These are phyloP conservation scores for Naso thynnoides DNA, from an alignment of 2,797 vertebrate species.

Conservation along the genomic window DNA sequence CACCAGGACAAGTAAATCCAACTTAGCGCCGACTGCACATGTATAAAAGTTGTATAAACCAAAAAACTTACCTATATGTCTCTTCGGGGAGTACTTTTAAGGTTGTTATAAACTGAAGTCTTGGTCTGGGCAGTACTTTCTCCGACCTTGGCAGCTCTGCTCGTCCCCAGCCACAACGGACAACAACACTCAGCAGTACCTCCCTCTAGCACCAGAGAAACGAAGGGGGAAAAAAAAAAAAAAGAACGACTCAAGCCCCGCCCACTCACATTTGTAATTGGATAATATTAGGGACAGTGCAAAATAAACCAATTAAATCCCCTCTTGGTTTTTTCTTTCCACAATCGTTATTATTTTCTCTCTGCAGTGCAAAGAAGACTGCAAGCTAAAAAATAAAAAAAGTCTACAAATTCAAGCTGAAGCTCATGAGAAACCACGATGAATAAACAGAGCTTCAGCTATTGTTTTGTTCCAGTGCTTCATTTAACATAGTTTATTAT, in stretches of 20 bases:
- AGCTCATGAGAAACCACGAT: background rate
- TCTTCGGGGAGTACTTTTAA: constrained; percentile 4
- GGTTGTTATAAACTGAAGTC: constrained; percentile 14
- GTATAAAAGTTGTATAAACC: constrained; percentile 28
- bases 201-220: constrained; percentile 40
- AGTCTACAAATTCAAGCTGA: background rate
- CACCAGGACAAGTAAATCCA: constrained; percentile 13
- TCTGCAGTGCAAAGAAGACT: too few species aligned
- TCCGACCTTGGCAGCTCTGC: constrained; percentile 54
- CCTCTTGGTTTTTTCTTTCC: background rate
- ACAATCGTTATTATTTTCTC: constrained; percentile 32
- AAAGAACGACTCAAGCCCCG: constrained; percentile 9
- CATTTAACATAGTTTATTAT: background rate
- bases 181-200: constrained; percentile 54
- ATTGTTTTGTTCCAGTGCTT: background rate
- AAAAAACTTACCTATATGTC: constrained; percentile 59
- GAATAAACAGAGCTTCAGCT: background rate
- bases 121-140: constrained; percentile 41
- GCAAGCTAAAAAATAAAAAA: too few species aligned
- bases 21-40: background rate
- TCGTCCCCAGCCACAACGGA: constrained; percentile 59
- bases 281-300: constrained; percentile 60
- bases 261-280: constrained; percentile 59
- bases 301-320: constrained; percentile 59
- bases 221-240: background rate